phyloP scores from a whole-genome alignment of 2,888 invertebrate genomes.

The Chalcis sispes region DNA sequence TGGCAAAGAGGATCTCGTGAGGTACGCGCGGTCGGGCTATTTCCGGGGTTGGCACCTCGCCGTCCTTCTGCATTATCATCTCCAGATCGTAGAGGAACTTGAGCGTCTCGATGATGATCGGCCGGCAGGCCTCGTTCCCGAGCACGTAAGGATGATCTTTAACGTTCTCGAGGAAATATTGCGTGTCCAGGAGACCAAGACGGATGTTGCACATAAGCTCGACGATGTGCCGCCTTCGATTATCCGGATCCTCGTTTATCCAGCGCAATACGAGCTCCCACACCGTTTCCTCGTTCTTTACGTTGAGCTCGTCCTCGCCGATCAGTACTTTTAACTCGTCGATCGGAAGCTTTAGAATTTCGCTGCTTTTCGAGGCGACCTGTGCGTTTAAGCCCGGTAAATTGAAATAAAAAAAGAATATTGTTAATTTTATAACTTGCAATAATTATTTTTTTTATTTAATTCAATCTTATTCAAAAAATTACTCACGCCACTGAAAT shows the following conservation, averaged over 20 bases:
- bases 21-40: slow-evolving; percentile 90
- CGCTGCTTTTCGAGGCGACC: slow-evolving; percentile 84
- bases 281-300: slow-evolving; percentile 90
- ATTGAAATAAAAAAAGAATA: too few relatives aligned
- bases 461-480: too few relatives aligned
- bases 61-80: slow-evolving; percentile 88
- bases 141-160: slow-evolving; percentile 92
- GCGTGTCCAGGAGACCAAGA: slow-evolving; percentile 89
- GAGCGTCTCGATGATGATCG: slow-evolving; percentile 92
- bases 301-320: slow-evolving; percentile 89
- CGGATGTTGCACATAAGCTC: slow-evolving; percentile 88
- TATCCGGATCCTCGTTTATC: slow-evolving; percentile 88
- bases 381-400: too few relatives aligned
- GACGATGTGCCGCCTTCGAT: slow-evolving; percentile 85
- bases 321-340: slow-evolving; percentile 87
- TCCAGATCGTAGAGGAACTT: slow-evolving; percentile 95
- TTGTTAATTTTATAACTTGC: too few relatives aligned
- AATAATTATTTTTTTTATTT: too few relatives aligned
- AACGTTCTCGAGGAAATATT: slow-evolving; percentile 93
- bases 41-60: slow-evolving; percentile 89
- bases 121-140: slow-evolving; percentile 88
- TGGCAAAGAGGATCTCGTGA: slow-evolving; percentile 91
- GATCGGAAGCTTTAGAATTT: slow-evolving; percentile 84
- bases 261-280: slow-evolving; percentile 92
- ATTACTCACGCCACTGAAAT: too few relatives aligned